phyloP scores from a whole-genome alignment of 2,888 invertebrate genomes.

The Netelia inedita region DNA sequence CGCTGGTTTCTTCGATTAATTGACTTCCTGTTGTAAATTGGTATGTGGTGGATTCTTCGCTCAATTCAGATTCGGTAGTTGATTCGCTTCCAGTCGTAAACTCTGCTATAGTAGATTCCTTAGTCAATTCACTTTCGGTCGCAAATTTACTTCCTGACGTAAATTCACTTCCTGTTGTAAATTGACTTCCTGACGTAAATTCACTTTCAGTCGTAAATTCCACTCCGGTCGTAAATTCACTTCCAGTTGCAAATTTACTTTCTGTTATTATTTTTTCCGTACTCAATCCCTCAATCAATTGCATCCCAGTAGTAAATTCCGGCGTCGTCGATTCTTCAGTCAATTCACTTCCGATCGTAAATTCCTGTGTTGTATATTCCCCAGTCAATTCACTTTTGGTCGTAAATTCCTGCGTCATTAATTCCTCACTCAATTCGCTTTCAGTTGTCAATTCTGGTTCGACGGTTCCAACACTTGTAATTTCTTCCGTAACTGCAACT shows the following conservation, averaged over 20 bases:
- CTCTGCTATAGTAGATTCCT: background rate
- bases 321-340: background rate
- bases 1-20: background rate
- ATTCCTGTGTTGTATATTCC: background rate
- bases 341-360: background rate
- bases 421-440: background rate
- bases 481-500: background rate
- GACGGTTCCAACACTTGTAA: background rate
- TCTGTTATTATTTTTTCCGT: background rate
- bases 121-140: background rate
- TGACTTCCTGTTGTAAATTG: conserved; percentile 4
- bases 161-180: background rate
- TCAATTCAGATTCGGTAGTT: background rate
- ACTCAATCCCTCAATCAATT: background rate
- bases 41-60: background rate
- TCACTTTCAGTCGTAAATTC: background rate
- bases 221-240: background rate
- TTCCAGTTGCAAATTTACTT: background rate
- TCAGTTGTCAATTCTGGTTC: background rate
- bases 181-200: background rate
- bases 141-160: background rate
- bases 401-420: background rate
- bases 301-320: background rate
- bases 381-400: background rate
- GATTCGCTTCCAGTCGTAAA: conserved; percentile 5